These are phyloP conservation scores for Habropoda laboriosa DNA, from an alignment of 1,140 invertebrate genomes.

Conservation along the genomic window DNA sequence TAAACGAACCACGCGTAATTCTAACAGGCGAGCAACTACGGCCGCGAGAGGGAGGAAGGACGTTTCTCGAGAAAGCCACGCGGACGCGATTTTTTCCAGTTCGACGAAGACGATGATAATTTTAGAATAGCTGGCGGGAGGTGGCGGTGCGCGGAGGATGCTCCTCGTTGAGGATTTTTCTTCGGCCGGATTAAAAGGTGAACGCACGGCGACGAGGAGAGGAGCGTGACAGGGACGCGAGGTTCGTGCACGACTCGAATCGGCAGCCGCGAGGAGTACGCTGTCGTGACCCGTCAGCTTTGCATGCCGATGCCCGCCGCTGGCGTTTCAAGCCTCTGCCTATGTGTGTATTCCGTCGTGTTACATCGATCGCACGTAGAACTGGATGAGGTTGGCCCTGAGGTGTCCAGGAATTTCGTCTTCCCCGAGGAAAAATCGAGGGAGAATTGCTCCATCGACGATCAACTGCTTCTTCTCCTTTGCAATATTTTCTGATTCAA, in stretches of 20 bases:
- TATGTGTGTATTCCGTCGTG: no score
- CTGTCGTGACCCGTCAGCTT: conserved; percentile 66
- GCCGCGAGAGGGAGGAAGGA: no score
- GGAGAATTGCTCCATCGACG: no score
- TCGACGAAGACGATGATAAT: background rate
- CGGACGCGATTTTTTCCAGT: background rate
- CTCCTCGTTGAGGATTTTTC: background rate
- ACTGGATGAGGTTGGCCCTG: background rate
- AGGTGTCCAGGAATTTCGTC: no score
- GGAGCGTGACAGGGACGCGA: conserved; percentile 26
- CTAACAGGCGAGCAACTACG: no score
- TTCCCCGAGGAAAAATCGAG: no score
- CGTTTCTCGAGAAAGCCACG: no score
- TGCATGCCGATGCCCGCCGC: conserved; percentile 32
- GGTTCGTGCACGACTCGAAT: conserved; percentile 45
- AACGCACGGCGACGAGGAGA: conserved; percentile 9
- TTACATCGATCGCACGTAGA: conserved; percentile 31
- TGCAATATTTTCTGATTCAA: no score
- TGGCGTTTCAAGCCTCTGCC: no score
- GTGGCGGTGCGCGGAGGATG: background rate
- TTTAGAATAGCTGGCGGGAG: background rate
- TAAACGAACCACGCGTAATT: no score
- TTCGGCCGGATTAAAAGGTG: background rate
- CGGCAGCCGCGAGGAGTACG: conserved; percentile 37
- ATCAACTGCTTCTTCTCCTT: no score